Evolutionary conservation across 2,797 vertebrate species (phyloP).

Genomic region (Tragelaphus oryx): DNA sequence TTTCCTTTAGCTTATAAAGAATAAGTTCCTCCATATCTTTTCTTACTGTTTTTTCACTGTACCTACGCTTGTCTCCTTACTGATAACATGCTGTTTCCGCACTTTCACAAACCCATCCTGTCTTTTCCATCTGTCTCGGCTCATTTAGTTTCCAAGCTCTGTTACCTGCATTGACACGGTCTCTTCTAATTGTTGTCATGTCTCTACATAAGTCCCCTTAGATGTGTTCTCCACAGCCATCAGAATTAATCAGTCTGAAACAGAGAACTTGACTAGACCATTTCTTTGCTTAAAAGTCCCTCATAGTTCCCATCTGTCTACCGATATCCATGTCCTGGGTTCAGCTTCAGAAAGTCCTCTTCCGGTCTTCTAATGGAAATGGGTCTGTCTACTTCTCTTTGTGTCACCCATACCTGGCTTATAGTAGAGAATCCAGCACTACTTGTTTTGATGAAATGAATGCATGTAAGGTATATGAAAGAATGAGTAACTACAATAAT

Average conservation of each 20-base stretch:
- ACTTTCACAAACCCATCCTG: neutral
- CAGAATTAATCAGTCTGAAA: neutral
- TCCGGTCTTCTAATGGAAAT: neutral
- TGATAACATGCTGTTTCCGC: neutral
- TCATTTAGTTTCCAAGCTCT: neutral
- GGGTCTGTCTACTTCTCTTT: neutral
- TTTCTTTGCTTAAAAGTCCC: conserved; percentile 6
- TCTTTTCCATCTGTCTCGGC: neutral
- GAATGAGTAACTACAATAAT: neutral
- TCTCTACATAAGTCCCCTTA: neutral
- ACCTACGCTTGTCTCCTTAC: neutral
- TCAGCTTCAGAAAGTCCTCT: neutral
- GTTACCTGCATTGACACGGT: neutral
- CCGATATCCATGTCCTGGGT: neutral
- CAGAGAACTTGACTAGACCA: neutral
- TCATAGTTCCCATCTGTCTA: neutral
- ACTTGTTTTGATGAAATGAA: neutral
- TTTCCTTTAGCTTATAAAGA: neutral
- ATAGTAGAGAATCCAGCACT: neutral
- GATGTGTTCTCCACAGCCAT: neutral
- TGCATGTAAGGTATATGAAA: neutral
- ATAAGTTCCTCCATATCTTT: neutral
- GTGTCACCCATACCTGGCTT: neutral
- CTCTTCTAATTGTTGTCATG: neutral
- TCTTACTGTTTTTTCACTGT: neutral